phyloP scores from a whole-genome alignment of 2,888 invertebrate species.

The Podabrus alpinus region DNA sequence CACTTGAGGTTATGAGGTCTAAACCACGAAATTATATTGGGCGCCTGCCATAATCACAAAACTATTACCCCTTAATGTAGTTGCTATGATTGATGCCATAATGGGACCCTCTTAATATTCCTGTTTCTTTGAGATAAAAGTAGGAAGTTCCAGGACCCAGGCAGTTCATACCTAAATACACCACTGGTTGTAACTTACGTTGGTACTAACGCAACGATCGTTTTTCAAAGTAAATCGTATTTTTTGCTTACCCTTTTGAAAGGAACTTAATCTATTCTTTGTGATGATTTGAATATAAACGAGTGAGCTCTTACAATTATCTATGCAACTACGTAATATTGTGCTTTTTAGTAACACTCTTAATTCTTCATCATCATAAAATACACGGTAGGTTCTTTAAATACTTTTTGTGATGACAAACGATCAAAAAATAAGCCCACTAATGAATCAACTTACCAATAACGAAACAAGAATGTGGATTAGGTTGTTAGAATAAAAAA shows the following conservation, averaged over 20 bases:
- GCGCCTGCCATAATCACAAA: background rate
- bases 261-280: background rate
- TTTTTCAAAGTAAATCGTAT: background rate
- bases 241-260: background rate
- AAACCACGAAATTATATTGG: background rate
- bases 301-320: background rate
- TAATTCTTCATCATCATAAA: background rate
- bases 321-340: background rate
- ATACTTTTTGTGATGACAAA: background rate
- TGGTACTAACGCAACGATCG: background rate
- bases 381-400: background rate
- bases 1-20: background rate
- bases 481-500: slow-evolving; percentile 32
- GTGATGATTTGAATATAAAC: background rate
- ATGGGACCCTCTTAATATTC: background rate
- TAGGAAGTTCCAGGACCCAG: background rate
- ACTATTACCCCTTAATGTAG: background rate
- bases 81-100: background rate
- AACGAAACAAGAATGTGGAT: slow-evolving; percentile 32
- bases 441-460: slow-evolving; percentile 38
- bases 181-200: background rate
- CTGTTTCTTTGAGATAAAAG: background rate
- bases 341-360: background rate
- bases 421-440: slow-evolving; percentile 41
- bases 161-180: background rate